Percentiles rank a stretch among this genome's conserved stretches.
Conservation (phyloP, 2,888 invertebrate species). For the Sisyra terminalis region DNA sequence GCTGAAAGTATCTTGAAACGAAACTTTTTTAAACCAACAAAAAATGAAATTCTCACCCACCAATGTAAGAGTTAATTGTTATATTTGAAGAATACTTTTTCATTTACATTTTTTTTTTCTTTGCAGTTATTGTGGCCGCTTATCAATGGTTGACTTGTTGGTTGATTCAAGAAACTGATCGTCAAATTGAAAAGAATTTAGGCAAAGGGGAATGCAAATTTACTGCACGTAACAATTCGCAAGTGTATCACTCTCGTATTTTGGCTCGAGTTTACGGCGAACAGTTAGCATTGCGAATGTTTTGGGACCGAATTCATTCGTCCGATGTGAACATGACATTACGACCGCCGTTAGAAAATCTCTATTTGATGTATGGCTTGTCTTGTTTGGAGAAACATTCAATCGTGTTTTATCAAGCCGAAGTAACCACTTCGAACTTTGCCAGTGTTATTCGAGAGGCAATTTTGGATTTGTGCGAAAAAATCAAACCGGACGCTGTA, state of each 20-base stretch:
- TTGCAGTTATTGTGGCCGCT: slow-evolving; percentile 47
- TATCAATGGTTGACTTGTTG: slow-evolving; percentile 78
- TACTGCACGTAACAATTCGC: slow-evolving; percentile 60
- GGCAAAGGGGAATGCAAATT: slow-evolving; percentile 47
- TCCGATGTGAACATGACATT: slow-evolving; percentile 22
- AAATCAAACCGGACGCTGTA: slow-evolving; percentile 59
- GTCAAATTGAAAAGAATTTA: slow-evolving; percentile 37
- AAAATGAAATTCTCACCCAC: slow-evolving; percentile 21
- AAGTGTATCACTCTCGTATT: slow-evolving; percentile 63
- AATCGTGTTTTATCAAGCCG: slow-evolving; percentile 41
- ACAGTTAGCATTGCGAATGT: slow-evolving; percentile 37
- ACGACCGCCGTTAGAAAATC: slow-evolving; percentile 28
- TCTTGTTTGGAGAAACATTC: slow-evolving; percentile 42
- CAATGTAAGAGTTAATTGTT: slow-evolving; percentile 28
- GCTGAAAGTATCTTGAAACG: slow-evolving; percentile 29
- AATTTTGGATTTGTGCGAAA: slow-evolving; percentile 47
- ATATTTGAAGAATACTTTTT: slow-evolving; percentile 8
- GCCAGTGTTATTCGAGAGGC: slow-evolving; percentile 46
- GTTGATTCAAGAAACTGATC: slow-evolving; percentile 51
- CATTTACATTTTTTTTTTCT: slow-evolving; percentile 4
- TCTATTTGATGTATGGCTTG: slow-evolving; percentile 38
- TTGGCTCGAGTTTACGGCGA: slow-evolving; percentile 67
- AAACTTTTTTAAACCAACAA: slow-evolving; percentile 21
- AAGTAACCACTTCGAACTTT: slow-evolving; percentile 24
- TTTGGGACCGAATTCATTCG: slow-evolving; percentile 29